Percentiles rank a stretch among this genome's conserved stretches.
Conservation (phyloP, 2,113 vertebrate species). For the Takifugu flavidus region DNA sequence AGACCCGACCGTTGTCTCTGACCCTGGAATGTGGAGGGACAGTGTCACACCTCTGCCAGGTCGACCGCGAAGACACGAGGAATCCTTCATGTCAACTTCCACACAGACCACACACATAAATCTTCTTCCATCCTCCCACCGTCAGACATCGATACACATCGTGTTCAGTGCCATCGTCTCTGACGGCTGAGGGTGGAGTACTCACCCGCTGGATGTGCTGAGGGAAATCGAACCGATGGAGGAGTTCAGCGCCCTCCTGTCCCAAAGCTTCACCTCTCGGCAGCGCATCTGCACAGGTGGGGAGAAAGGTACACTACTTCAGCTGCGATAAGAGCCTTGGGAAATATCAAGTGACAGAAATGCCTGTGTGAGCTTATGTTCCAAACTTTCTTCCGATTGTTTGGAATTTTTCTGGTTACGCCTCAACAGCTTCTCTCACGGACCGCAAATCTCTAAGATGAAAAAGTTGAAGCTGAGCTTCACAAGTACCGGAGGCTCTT, state of each 20-base stretch:
- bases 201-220: slow-evolving; percentile 86
- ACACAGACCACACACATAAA: slow-evolving; percentile 17
- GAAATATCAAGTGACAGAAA: not conserved
- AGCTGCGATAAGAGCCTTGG: not conserved
- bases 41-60: slow-evolving; percentile 22
- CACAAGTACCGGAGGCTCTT: not conserved
- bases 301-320: not conserved
- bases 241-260: slow-evolving; percentile 76
- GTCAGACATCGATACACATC: slow-evolving; percentile 4
- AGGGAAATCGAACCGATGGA: slow-evolving; percentile 75
- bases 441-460: too few relatives aligned
- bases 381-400: too few relatives aligned
- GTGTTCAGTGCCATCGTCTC: slow-evolving; percentile 7
- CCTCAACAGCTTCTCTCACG: too few relatives aligned
- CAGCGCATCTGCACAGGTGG: slow-evolving; percentile 78
- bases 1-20: slow-evolving; percentile 14
- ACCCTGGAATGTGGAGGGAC: slow-evolving; percentile 48
- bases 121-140: not conserved
- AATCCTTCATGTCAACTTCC: slow-evolving; percentile 10
- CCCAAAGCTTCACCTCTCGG: slow-evolving; percentile 88
- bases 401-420: too few relatives aligned
- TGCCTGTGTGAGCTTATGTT: too few relatives aligned
- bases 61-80: not conserved
- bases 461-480: too few relatives aligned
- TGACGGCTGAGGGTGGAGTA: slow-evolving; percentile 12